Conservation (phyloP, 2,888 invertebrate genomes). For the Lochmaea crataegi region DNA sequence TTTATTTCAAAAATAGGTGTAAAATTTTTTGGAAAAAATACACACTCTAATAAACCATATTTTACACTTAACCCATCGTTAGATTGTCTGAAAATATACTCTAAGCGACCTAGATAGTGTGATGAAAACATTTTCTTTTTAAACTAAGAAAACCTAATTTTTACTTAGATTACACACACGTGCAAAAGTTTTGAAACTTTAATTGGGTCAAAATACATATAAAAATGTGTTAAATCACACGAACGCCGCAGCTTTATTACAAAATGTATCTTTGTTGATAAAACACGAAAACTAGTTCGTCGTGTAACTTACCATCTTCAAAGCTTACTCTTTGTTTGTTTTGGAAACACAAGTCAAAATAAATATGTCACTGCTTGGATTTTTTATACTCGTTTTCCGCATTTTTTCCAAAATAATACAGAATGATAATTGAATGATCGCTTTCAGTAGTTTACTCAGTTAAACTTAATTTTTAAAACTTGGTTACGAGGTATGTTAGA, state of each 20-base stretch:
- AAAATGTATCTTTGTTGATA: not conserved
- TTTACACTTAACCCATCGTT: no score
- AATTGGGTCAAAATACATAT: conserved; percentile 12
- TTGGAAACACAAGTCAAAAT: not conserved
- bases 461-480: no score
- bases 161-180: not conserved
- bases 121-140: not conserved
- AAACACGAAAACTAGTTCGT: not conserved
- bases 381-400: no score
- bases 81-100: not conserved
- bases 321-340: not conserved
- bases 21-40: no score
- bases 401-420: no score
- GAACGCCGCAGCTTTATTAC: not conserved
- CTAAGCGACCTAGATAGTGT: not conserved
- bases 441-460: no score
- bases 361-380: not conserved
- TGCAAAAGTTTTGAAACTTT: conserved; percentile 13
- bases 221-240: conserved; percentile 10
- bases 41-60: no score
- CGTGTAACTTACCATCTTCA: not conserved
- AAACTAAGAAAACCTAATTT: not conserved
- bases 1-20: no score
- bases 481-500: no score
- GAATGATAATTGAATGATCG: no score